phyloP scores from a whole-genome alignment of 2,888 invertebrate genomes.

The Nezara viridula region DNA sequence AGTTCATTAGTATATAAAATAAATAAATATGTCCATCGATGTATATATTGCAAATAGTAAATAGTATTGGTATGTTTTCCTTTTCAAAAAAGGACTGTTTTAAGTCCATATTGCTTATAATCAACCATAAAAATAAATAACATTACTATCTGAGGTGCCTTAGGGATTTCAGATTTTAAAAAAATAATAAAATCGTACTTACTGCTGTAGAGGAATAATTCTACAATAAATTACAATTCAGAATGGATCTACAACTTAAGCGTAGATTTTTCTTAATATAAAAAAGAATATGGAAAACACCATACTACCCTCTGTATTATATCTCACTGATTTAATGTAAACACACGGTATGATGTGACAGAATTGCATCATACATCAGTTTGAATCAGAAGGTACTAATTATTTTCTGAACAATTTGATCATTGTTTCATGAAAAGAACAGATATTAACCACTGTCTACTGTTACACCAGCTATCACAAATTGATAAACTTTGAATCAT shows the following conservation, averaged over 20 bases:
- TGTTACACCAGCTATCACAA: neutral
- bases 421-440: neutral
- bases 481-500: neutral
- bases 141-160: too few species aligned
- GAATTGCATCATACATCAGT: neutral
- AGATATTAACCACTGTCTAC: neutral
- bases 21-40: too few species aligned
- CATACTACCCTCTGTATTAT: neutral
- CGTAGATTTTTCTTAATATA: neutral
- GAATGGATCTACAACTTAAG: neutral
- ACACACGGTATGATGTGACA: neutral
- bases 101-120: too few species aligned
- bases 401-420: neutral
- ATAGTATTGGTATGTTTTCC: too few species aligned
- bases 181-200: too few species aligned
- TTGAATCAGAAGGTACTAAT: neutral
- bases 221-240: neutral
- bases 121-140: too few species aligned
- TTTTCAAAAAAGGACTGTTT: too few species aligned
- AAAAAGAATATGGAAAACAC: neutral
- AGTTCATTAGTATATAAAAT: too few species aligned
- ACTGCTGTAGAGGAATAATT: neutral
- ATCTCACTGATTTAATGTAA: neutral
- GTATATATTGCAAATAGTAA: too few species aligned
- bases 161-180: too few species aligned